Conservation (phyloP, 2,797 vertebrate genomes). For the Amniataba percoides region DNA sequence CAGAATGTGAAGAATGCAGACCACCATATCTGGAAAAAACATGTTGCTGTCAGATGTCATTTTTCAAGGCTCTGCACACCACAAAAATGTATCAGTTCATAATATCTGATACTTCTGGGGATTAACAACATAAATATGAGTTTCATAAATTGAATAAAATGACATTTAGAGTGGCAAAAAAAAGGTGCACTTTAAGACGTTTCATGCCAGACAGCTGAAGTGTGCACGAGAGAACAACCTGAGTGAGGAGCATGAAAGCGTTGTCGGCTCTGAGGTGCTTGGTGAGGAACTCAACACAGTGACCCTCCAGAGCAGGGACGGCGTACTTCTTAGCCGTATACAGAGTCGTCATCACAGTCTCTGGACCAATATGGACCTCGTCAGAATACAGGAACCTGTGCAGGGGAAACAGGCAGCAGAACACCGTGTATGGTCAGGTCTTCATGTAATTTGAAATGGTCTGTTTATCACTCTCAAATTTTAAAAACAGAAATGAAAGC, state of each 20-base stretch:
- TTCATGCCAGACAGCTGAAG: background rate
- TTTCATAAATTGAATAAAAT: background rate
- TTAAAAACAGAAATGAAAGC: background rate
- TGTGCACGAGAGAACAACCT: constrained; percentile 82
- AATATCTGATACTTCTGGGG: background rate
- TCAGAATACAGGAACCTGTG: constrained; percentile 97
- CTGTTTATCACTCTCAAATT: background rate
- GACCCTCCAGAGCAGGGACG: constrained; percentile 94
- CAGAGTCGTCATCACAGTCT: constrained; percentile 98
- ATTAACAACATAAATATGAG: background rate
- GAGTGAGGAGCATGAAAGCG: constrained; percentile 97
- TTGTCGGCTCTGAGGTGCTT: constrained; percentile 98
- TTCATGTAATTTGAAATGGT: background rate
- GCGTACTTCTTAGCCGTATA: constrained; percentile 99
- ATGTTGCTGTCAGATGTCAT: background rate
- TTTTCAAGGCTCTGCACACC: background rate
- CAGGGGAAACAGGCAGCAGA: background rate
- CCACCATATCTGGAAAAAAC: background rate
- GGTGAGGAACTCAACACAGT: constrained; percentile 98
- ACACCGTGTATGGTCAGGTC: background rate
- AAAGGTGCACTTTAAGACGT: background rate
- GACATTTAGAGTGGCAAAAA: background rate
- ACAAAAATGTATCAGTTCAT: background rate
- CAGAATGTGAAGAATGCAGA: background rate
- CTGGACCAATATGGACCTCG: constrained; percentile 97